phyloP scores from a whole-genome alignment of 1,140 invertebrate genomes.

The Papilio xuthus region DNA sequence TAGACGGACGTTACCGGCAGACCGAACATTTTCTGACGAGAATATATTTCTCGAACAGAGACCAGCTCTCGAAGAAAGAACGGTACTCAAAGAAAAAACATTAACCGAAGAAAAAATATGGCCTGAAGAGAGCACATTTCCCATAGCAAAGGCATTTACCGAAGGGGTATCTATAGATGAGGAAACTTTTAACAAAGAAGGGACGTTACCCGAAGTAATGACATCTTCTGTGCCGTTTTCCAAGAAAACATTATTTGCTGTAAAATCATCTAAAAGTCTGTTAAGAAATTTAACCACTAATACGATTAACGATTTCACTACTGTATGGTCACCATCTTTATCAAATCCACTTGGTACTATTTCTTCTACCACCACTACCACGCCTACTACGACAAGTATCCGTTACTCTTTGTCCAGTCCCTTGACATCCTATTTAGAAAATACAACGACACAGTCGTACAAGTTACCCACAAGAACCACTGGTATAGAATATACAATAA shows the following conservation, averaged over 20 bases:
- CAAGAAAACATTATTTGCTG: background rate
- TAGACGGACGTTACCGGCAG: background rate
- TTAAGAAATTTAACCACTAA: background rate
- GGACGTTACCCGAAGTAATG: background rate
- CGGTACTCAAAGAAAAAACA: background rate
- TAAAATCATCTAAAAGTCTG: background rate
- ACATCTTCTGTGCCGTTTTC: background rate
- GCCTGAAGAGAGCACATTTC: background rate
- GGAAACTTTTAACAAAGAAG: background rate
- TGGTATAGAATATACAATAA: background rate
- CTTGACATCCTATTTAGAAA: background rate
- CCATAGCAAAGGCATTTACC: background rate
- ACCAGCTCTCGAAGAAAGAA: background rate
- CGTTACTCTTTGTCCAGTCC: background rate
- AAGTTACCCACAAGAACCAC: background rate
- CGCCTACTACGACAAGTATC: background rate
- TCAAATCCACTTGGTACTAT: background rate
- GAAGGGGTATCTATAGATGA: background rate
- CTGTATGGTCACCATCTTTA: background rate
- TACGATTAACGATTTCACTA: background rate
- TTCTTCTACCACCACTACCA: background rate
- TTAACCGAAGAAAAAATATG: background rate
- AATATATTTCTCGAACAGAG: background rate
- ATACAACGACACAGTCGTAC: background rate
- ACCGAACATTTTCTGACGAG: background rate